These are phyloP conservation scores for Patella caerulea DNA, from an alignment of 2,888 invertebrate genomes.

Conservation along the genomic window DNA sequence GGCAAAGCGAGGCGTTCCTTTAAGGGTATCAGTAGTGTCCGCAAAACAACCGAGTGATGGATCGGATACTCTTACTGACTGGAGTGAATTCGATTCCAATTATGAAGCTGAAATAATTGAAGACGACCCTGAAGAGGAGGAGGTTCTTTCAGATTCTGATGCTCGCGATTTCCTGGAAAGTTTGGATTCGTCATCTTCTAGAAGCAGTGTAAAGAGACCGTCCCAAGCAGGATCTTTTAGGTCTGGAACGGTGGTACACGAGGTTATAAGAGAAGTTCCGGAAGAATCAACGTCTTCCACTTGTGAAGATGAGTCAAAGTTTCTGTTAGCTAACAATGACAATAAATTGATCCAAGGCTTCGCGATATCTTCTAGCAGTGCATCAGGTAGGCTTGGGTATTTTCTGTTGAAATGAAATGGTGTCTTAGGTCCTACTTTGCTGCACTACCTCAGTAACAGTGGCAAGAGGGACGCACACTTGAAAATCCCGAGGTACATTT, in stretches of 20 bases:
- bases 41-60: conserved; percentile 31
- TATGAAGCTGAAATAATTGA: conserved; percentile 27
- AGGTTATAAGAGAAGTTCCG: conserved; percentile 58
- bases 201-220: conserved; percentile 5
- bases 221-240: conserved; percentile 4
- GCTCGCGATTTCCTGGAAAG: conserved; percentile 51
- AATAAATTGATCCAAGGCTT: not conserved
- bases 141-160: conserved; percentile 49
- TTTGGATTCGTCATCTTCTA: conserved; percentile 30
- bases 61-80: conserved; percentile 8
- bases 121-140: conserved; percentile 33
- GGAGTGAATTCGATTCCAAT: conserved; percentile 12
- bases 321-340: not conserved
- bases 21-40: conserved; percentile 55
- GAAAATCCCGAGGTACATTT: too few species aligned
- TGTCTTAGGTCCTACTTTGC: too few species aligned
- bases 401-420: too few species aligned
- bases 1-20: conserved; percentile 56
- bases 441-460: too few species aligned
- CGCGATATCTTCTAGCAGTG: conserved; percentile 28
- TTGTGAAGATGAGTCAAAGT: not conserved
- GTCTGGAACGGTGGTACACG: conserved; percentile 39
- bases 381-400: conserved; percentile 18
- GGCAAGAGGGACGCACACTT: too few species aligned
- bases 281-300: conserved; percentile 34